A percentile compares a stretch with the other conserved stretches of the same genome.
phyloP scores from a whole-genome alignment of 2,888 invertebrate species.

The Melipona bicolor region DNA sequence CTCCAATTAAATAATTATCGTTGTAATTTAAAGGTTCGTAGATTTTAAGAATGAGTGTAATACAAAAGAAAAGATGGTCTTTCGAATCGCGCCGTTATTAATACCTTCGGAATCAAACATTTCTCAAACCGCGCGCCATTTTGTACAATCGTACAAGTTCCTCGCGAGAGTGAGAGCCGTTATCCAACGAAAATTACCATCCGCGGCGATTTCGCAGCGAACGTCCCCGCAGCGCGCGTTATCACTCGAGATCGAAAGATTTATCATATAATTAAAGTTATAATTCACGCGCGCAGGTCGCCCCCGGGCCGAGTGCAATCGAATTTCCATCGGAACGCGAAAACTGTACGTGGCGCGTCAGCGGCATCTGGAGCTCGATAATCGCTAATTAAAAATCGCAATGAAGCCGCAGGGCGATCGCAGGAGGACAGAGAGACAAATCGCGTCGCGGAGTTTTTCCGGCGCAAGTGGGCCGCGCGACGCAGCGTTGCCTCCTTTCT shows the following conservation, averaged over 20 bases:
- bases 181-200: constrained; percentile 11
- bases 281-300: constrained; percentile 48
- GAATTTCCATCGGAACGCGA: constrained; percentile 45
- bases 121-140: too few species aligned
- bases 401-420: neutral
- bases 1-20: too few species aligned
- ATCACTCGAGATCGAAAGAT: constrained; percentile 43
- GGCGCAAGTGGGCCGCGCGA: constrained; percentile 60
- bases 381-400: constrained; percentile 66
- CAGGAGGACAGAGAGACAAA: constrained; percentile 17
- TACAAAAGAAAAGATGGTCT: too few species aligned
- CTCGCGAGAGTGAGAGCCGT: constrained; percentile 13
- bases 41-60: too few species aligned
- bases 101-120: too few species aligned
- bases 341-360: constrained; percentile 29
- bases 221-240: constrained; percentile 3
- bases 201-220: constrained; percentile 3
- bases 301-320: constrained; percentile 28
- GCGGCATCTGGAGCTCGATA: constrained; percentile 48
- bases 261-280: constrained; percentile 59
- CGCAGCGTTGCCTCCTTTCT: constrained; percentile 29
- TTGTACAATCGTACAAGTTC: neutral
- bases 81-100: too few species aligned
- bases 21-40: too few species aligned
- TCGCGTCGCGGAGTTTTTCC: constrained; percentile 52